Base-by-base conservation (phyloP, 2,797 vertebrate species). In the Thalassophryne amazonica region DNA sequence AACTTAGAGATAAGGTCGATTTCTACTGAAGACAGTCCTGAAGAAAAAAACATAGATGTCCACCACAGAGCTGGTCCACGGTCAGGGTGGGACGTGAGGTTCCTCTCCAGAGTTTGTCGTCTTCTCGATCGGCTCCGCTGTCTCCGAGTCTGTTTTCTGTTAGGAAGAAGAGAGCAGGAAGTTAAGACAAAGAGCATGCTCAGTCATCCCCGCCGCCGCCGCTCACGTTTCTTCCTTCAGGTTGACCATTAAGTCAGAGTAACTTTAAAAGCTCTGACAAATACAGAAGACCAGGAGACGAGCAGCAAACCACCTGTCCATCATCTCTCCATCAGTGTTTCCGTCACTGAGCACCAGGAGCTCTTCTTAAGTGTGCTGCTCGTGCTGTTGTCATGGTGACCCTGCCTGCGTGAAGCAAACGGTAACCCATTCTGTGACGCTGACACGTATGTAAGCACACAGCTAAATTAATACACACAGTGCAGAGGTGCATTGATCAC, bases 101-200 rank as follows among this genome's bases (percentile, higher is more conserved):
- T 46, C 33, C 4, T 30, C 48, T 36, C 25, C 53, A 56, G 55
- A 3, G 41, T 16, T 59, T 20, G 5, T 58, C 58, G 33, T 32
- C 49, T 48, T 59, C 56, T 50, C 23, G 6, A 12, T 38, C 39
- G 63, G 40, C 39, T 28, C 63, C 54, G 69, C 63, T 38, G 39
- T 58, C 57, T 61, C 57, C 65, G 60, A 68, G 50, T 51, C 61
- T 67, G 45, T 46, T 36, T 60, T 86, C 83, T 91, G 83, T 82
- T 59, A 83, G 80, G 62, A 85, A 83, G 86, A 80, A 76, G 60
- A 84, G 76, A 83, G 81, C 82, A 89, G 88, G 88, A 91, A 91
- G 88, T 91, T 67, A 88, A 19, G 74, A 73, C 73, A 81, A 61
- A 72, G 76, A 86, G 87, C 87, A 85, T 85, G 88, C 87, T 86